Evolutionary conservation across 92 coral and sea anemone genomes (phyloP), one percentile per base, ranked within the genome.

Genomic region (Ricordea florida): DNA sequence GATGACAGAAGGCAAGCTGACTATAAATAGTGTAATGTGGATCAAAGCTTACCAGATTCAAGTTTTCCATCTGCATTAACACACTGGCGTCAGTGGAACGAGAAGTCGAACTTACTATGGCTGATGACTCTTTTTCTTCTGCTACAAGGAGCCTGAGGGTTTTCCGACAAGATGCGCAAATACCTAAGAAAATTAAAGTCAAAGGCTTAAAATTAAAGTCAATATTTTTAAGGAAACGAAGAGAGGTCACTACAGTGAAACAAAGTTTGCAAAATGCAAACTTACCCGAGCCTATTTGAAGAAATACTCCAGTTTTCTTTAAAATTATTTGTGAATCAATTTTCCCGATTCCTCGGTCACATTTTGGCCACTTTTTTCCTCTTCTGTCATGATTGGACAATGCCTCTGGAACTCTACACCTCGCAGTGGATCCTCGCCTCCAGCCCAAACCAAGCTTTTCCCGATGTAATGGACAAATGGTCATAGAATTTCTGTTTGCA

Each of bases 401-500:
- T 16, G 34, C 69, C 28, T 59, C 36, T 43, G 85, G 85, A 22
- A 69, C 70, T 57, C 79, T 69, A 45, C 61, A 79, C 44, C 56
- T 67, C 43, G 43, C 0, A 37, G 43, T 14, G 14, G 0, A 37
- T 37, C 43, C 43, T 64, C 76, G 22, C 62, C 65, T 52, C 88
- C 88, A 82, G 11, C 88, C 88, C 6, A 82, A 5, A 34, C 83
- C 88, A 52, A 82, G 88, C 14, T 26, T 56, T 51, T 41, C 58
- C 31, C 81, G 70, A n/a, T 74, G 81, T 45, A 50, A 52, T 30
- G 81, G 73, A 31, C 81, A 74, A 52, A 61, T 74, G 60, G 74
- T 72, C 33, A 55, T 51, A 23, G 64, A 16, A 34, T 57, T 56
- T 26, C 53, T 29, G 48, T 72, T 72, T 57, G 31, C 38, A 23